These are phyloP conservation scores for Loriculus beryllinus DNA, from an alignment of 2,797 vertebrate genomes.

Conservation along the genomic window DNA sequence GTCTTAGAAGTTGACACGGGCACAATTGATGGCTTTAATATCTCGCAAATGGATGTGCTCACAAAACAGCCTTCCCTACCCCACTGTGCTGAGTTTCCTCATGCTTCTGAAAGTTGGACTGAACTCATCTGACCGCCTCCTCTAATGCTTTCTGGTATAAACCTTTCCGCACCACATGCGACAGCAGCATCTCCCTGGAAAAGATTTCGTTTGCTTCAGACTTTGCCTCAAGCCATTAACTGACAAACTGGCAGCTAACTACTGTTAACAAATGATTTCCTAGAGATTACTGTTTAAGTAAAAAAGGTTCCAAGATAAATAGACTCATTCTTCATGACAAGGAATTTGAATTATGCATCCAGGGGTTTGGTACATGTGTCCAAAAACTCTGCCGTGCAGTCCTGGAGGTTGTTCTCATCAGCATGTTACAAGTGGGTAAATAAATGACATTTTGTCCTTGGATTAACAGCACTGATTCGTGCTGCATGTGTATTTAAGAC, in stretches of 20 bases:
- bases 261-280: constrained; percentile 70
- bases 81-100: background rate
- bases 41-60: background rate
- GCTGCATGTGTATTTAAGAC: background rate
- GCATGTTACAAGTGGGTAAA: background rate
- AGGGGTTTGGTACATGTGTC: constrained; percentile 23
- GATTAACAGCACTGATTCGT: background rate
- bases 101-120: background rate
- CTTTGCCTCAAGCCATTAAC: constrained; percentile 61
- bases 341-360: constrained; percentile 54
- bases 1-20: background rate
- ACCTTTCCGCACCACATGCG: constrained; percentile 14
- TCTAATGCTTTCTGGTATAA: background rate
- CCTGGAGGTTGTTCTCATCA: constrained; percentile 16
- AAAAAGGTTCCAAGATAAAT: constrained; percentile 71
- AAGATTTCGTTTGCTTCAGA: constrained; percentile 30
- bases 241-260: constrained; percentile 63
- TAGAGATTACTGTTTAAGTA: constrained; percentile 65
- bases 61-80: background rate
- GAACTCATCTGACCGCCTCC: background rate
- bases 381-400: background rate
- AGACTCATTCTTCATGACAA: constrained; percentile 40
- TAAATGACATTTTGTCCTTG: background rate
- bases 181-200: constrained; percentile 33
- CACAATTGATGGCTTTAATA: background rate